These are phyloP conservation scores for Melanotaenia parkinsoni DNA, from an alignment of 2,797 vertebrate species.

Conservation along the genomic window DNA sequence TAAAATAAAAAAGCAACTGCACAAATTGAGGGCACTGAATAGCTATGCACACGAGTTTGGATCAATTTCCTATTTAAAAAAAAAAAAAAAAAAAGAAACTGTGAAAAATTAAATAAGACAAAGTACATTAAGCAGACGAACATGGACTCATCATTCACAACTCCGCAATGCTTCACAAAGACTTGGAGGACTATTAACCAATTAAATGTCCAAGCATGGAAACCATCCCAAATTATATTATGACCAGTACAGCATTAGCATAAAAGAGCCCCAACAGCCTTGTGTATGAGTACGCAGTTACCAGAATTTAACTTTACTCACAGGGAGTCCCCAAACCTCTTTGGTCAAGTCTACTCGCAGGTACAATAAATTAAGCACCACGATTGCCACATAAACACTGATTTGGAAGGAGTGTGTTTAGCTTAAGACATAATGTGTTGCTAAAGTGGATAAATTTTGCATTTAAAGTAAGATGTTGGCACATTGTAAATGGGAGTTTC, in stretches of 20 bases:
- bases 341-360: not conserved
- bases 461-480: no score
- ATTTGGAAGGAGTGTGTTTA: not conserved
- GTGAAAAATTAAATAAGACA: not conserved
- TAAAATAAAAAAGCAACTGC: not conserved
- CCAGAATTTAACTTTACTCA: not conserved
- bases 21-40: not conserved
- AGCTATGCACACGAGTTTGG: not conserved
- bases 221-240: not conserved
- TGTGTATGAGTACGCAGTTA: not conserved
- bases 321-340: not conserved
- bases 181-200: not conserved
- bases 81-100: not conserved
- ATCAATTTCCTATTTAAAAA: not conserved
- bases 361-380: not conserved
- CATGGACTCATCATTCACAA: not conserved
- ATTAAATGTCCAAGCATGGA: not conserved
- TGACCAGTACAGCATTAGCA: not conserved
- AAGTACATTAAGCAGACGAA: not conserved
- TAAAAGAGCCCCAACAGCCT: not conserved
- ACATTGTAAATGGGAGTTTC: no score
- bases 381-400: not conserved
- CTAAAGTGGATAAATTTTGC: not conserved
- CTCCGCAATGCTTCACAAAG: not conserved
- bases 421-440: not conserved